Evolutionary conservation across 2,113 vertebrate species (phyloP).

Genomic region (Uropsilus gracilis): DNA sequence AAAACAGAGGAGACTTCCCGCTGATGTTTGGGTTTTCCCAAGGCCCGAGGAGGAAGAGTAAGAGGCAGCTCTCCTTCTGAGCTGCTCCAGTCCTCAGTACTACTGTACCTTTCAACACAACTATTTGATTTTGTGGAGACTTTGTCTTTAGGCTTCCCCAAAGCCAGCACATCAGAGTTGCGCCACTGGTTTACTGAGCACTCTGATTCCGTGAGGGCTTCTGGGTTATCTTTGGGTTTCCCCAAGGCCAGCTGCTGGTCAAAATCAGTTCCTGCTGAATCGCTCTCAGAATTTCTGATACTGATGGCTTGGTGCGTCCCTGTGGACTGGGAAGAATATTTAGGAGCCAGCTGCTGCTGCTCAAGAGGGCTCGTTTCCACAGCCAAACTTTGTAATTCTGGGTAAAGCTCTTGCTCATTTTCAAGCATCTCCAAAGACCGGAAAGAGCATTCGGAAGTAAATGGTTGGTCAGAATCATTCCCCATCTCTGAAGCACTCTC

Average conservation of each 20-base stretch:
- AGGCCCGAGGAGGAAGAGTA: neutral
- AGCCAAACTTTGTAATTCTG: neutral
- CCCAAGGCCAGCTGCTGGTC: neutral
- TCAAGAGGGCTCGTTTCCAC: neutral
- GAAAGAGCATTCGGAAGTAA: neutral
- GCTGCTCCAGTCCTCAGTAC: neutral
- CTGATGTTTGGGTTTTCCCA: neutral
- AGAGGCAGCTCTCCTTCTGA: neutral
- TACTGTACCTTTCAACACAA: neutral
- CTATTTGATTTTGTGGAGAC: neutral
- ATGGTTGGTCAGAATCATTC: neutral
- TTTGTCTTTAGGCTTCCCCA: neutral
- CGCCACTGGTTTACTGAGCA: neutral
- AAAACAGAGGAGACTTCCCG: neutral
- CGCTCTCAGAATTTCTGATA: neutral
- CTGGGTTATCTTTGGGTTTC: conserved; percentile 41
- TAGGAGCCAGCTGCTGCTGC: neutral
- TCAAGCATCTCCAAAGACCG: neutral
- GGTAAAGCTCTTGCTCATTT: neutral
- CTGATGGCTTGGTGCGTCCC: neutral
- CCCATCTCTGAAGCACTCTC: neutral
- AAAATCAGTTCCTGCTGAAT: neutral
- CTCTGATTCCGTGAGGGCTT: conserved; percentile 48
- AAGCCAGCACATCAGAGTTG: neutral
- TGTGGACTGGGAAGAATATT: neutral